phyloP scores from a whole-genome alignment of 2,113 vertebrate genomes.

The Calidris pugnax region DNA sequence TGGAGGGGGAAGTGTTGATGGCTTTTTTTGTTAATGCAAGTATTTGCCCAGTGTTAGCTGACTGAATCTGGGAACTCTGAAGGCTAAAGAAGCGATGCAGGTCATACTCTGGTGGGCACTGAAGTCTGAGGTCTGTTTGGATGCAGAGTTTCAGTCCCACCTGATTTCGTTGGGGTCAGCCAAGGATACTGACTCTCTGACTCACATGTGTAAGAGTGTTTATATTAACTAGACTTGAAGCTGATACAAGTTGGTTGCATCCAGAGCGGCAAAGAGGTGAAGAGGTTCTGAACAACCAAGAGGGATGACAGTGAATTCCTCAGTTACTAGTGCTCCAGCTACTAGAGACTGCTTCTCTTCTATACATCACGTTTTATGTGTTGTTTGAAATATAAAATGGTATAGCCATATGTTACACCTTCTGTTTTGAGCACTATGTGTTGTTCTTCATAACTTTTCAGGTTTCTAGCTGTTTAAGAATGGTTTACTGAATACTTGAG shows the following conservation, averaged over 20 bases:
- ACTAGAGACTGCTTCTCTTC: neutral
- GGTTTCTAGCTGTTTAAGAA: neutral
- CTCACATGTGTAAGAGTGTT: neutral
- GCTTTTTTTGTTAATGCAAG: neutral
- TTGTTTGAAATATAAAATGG: neutral
- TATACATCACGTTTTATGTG: neutral
- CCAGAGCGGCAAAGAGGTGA: neutral
- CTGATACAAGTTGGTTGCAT: neutral
- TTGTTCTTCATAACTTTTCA: neutral
- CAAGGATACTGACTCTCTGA: neutral
- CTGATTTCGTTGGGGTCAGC: neutral
- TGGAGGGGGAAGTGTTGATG: rapidly evolving
- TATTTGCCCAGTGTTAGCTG: neutral
- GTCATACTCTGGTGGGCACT: neutral
- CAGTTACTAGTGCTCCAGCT: neutral
- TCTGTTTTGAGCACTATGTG: neutral
- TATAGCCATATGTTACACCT: neutral
- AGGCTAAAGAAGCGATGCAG: neutral
- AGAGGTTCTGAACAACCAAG: neutral
- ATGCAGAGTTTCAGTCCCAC: neutral
- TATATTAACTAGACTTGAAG: neutral
- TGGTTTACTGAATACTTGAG: neutral
- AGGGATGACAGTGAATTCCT: neutral
- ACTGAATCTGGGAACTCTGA: neutral
- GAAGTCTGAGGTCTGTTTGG: neutral